Percentiles rank a stretch among this genome's conserved stretches.
These are phyloP conservation scores for Colossoma macropomum DNA, from an alignment of 2,113 vertebrate species.

Conservation along the genomic window DNA sequence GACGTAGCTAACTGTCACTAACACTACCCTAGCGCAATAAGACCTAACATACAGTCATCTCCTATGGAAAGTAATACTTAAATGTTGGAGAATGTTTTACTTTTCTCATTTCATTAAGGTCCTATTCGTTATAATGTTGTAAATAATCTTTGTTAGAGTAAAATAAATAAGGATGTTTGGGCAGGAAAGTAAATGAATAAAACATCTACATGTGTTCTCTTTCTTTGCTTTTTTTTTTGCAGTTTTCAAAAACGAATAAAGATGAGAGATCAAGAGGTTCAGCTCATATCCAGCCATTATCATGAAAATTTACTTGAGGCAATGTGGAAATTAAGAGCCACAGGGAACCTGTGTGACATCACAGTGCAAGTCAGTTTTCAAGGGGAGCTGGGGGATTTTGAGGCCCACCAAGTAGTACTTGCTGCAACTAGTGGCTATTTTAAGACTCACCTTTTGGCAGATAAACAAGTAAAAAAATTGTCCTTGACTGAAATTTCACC, in stretches of 20 bases:
- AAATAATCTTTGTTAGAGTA: not conserved
- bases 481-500: slow-evolving; percentile 81
- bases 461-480: slow-evolving; percentile 76
- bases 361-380: slow-evolving; percentile 89
- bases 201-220: not conserved
- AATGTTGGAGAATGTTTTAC: too few relatives aligned
- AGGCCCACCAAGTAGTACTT: slow-evolving; percentile 89
- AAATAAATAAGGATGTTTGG: not conserved
- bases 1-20: too few relatives aligned
- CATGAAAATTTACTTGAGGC: slow-evolving; percentile 84
- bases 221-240: not conserved
- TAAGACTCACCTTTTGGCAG: slow-evolving; percentile 84
- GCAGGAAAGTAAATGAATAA: not conserved
- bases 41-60: too few relatives aligned
- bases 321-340: slow-evolving; percentile 87
- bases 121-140: too few relatives aligned
- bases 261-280: slow-evolving; percentile 83
- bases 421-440: slow-evolving; percentile 96
- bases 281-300: slow-evolving; percentile 85
- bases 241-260: slow-evolving; percentile 58
- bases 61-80: too few relatives aligned
- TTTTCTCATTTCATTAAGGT: too few relatives aligned
- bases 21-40: too few relatives aligned
- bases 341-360: slow-evolving; percentile 89
- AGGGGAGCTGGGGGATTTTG: slow-evolving; percentile 85